Evolutionary conservation across 2,113 vertebrate genomes (phyloP).

Genomic region (Willisornis vidua): DNA sequence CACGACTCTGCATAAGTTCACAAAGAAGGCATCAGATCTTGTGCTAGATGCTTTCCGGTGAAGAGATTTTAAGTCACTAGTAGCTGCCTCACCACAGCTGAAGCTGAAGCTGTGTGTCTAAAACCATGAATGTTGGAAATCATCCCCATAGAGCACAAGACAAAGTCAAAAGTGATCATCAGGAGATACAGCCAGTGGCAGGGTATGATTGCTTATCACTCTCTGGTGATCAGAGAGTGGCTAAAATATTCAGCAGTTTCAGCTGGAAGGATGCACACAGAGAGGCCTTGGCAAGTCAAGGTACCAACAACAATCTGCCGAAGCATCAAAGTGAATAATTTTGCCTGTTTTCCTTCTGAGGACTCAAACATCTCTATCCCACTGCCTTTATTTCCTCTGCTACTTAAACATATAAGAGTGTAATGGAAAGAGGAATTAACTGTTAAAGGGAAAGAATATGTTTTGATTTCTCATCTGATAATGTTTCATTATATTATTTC

Average conservation of each 20-base stretch:
- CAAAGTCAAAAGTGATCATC: neutral
- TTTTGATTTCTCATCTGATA: neutral
- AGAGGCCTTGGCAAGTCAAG: neutral
- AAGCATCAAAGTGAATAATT: neutral
- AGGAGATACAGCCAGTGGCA: neutral
- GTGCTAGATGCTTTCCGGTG: neutral
- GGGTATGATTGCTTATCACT: neutral
- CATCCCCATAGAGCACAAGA: neutral
- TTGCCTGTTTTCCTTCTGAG: neutral
- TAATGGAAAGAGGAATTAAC: neutral
- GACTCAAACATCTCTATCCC: neutral
- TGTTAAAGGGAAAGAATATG: neutral
- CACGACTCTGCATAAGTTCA: neutral
- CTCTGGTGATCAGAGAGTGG: neutral
- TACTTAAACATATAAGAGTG: neutral
- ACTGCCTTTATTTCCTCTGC: neutral
- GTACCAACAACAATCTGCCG: neutral
- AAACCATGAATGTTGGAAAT: neutral
- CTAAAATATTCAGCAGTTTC: neutral
- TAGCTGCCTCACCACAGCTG: neutral
- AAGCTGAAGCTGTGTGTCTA: neutral
- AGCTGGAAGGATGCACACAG: neutral
- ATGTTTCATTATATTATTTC: neutral
- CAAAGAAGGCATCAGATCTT: neutral
- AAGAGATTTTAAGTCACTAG: neutral